A percentile compares a stretch with the other conserved stretches of the same genome.
Evolutionary conservation across 2,797 vertebrate species (phyloP).

Genomic region (Acestrorhynchus altus): DNA sequence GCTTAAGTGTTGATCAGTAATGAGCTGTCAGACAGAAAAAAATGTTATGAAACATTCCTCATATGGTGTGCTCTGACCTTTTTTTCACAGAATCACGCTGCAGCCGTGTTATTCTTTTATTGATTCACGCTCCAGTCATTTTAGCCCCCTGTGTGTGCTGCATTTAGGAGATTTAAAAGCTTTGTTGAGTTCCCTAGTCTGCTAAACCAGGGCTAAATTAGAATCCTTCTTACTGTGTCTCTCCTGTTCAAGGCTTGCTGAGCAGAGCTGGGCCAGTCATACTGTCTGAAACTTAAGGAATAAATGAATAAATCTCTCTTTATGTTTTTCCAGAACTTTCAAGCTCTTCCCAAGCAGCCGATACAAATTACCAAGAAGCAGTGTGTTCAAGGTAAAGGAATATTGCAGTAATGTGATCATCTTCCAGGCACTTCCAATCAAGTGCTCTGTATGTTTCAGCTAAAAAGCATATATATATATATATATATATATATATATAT

Average conservation of each 20-base stretch:
- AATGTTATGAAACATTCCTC: neutral
- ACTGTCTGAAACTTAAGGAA: slow-evolving; percentile 6
- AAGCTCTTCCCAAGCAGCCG: slow-evolving; percentile 89
- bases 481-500: no score
- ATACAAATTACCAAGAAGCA: slow-evolving; percentile 82
- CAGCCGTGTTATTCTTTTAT: neutral
- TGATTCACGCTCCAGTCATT: neutral
- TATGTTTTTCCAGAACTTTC: slow-evolving; percentile 85
- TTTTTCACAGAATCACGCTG: neutral
- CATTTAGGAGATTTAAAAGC: neutral
- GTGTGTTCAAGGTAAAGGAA: slow-evolving; percentile 76
- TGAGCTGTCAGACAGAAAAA: neutral
- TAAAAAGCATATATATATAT: no score
- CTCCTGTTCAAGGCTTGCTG: neutral
- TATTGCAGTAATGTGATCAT: neutral
- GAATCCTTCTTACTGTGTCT: slow-evolving; percentile 22
- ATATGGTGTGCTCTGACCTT: neutral
- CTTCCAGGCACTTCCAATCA: neutral
- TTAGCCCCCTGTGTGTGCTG: neutral
- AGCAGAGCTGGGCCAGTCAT: slow-evolving; percentile 13
- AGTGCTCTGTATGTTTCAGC: neutral
- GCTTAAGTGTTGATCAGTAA: neutral
- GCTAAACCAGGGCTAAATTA: slow-evolving; percentile 20
- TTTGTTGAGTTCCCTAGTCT: slow-evolving; percentile 15
- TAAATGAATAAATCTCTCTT: slow-evolving; percentile 21